phyloP scores from a whole-genome alignment of 30 jellyfish, hydroid and myxozoan genomes.

The Haliclystus octoradiatus region DNA sequence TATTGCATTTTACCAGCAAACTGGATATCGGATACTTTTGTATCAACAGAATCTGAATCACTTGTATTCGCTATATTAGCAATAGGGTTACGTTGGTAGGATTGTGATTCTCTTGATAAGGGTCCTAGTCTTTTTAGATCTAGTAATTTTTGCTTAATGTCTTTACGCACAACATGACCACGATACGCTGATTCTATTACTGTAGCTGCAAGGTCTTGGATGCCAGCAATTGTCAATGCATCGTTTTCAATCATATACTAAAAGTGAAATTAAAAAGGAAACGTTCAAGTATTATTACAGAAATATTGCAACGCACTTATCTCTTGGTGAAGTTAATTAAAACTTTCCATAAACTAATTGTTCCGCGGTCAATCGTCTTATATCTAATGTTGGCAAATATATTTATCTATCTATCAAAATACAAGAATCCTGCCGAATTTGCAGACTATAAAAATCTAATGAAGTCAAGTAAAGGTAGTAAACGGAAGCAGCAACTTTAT shows the following conservation, averaged over 20 bases:
- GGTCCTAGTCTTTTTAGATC: no score
- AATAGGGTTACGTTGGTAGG: background rate
- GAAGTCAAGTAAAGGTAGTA: no score
- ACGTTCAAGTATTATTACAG: no score
- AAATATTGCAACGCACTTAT: background rate
- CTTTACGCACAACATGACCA: constrained; percentile 49
- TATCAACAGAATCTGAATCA: background rate
- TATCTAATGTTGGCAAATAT: no score
- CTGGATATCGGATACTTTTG: background rate
- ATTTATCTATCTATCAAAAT: no score
- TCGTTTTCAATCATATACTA: constrained; percentile 72
- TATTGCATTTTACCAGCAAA: background rate
- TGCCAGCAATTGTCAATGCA: constrained; percentile 82
- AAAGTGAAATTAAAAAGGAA: background rate
- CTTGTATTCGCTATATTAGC: background rate
- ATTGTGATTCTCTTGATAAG: no score
- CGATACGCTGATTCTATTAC: constrained; percentile 79
- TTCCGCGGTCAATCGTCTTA: no score
- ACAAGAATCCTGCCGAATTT: no score
- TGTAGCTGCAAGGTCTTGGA: constrained; percentile 83
- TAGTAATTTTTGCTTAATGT: constrained; percentile 11
- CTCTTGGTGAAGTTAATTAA: background rate
- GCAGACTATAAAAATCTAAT: no score
- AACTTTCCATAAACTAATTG: no score
- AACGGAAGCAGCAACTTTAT: no score